A percentile compares a stretch with the other conserved stretches of the same genome.
phyloP scores from a whole-genome alignment of 2,113 vertebrate species.

The Syrmaticus mikado region DNA sequence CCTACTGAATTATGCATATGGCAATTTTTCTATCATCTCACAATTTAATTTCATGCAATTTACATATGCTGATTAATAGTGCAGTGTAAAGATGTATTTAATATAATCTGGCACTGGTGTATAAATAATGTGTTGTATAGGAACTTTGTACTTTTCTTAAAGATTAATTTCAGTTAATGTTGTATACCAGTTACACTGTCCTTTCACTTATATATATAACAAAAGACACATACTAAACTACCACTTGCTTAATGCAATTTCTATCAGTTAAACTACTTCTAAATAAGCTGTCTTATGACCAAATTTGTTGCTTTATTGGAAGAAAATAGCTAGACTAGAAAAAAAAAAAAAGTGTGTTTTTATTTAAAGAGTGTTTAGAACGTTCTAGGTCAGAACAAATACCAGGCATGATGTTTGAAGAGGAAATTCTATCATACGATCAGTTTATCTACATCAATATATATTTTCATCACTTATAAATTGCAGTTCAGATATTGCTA shows the following conservation, averaged over 20 bases:
- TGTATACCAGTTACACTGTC: background rate
- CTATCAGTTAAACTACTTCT: background rate
- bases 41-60: constrained; percentile 53
- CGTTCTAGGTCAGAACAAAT: background rate
- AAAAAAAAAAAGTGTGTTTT: background rate
- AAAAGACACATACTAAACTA: background rate
- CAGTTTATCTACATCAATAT: constrained; percentile 68
- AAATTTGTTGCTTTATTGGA: background rate
- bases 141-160: constrained; percentile 6
- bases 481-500: constrained; percentile 77
- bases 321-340: background rate
- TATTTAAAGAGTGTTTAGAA: background rate
- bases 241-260: background rate
- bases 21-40: constrained; percentile 25
- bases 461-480: constrained; percentile 74
- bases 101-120: constrained; percentile 27
- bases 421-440: constrained; percentile 55
- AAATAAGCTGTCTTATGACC: background rate
- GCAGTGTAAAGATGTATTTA: constrained; percentile 38
- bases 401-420: background rate
- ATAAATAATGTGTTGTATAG: constrained; percentile 23
- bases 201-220: background rate
- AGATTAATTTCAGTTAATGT: constrained; percentile 13
- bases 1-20: constrained; percentile 52
- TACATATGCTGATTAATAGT: constrained; percentile 58